Percentiles rank a stretch among this genome's conserved stretches.
Conservation (phyloP, 2,888 invertebrate genomes). For the Synergus umbraculus region DNA sequence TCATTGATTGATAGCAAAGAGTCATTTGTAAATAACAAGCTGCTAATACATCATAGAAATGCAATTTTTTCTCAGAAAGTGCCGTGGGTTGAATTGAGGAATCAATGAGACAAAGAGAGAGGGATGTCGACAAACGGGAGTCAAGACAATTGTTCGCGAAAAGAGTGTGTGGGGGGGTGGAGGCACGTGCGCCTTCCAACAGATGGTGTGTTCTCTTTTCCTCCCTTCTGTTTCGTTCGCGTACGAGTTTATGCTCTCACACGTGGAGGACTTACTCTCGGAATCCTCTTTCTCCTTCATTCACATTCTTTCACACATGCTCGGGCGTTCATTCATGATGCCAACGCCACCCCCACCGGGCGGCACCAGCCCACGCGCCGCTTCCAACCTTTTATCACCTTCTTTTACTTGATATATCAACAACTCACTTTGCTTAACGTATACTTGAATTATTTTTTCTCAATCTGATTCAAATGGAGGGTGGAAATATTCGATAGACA, state of each 20-base stretch:
- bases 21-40: no score
- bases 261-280: conserved; percentile 44
- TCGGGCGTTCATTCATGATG: conserved; percentile 53
- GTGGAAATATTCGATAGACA: no score
- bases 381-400: conserved; percentile 45
- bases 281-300: conserved; percentile 59
- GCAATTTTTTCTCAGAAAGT: neutral
- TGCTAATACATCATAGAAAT: no score
- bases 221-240: conserved; percentile 45
- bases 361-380: conserved; percentile 8
- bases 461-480: neutral
- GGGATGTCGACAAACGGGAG: neutral
- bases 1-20: no score
- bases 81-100: neutral
- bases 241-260: conserved; percentile 53
- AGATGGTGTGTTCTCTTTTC: conserved; percentile 57
- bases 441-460: neutral
- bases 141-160: conserved; percentile 20
- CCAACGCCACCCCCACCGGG: neutral
- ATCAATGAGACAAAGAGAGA: conserved; percentile 3
- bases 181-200: conserved; percentile 52
- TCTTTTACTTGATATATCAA: conserved; percentile 36
- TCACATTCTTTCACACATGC: conserved; percentile 63
- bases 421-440: neutral
- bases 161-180: conserved; percentile 13